These are phyloP conservation scores for Hymenopus coronatus DNA, from an alignment of 2,888 invertebrate genomes.

Conservation along the genomic window DNA sequence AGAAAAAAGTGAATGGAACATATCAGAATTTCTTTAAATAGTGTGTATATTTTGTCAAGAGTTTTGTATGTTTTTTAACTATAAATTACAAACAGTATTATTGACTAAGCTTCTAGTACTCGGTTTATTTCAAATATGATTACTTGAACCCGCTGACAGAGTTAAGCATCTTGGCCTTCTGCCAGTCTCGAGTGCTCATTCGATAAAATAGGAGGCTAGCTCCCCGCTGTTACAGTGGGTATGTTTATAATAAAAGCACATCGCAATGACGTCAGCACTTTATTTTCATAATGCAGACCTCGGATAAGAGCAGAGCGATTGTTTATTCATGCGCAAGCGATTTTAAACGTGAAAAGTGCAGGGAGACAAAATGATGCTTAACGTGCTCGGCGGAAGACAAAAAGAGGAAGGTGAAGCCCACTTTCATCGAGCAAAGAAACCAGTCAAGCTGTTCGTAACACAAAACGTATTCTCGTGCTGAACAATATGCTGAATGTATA, in stretches of 20 bases:
- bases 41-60: too few relatives aligned
- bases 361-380: background rate
- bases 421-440: background rate
- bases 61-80: too few relatives aligned
- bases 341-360: background rate
- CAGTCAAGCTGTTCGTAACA: background rate
- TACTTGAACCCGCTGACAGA: too few relatives aligned
- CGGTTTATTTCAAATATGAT: too few relatives aligned
- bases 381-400: background rate
- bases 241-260: background rate
- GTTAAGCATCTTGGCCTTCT: too few relatives aligned
- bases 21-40: too few relatives aligned
- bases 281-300: background rate
- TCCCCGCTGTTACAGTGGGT: background rate
- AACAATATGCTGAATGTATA: too few relatives aligned
- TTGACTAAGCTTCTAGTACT: too few relatives aligned
- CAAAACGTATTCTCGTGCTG: too few relatives aligned
- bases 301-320: background rate
- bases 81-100: too few relatives aligned
- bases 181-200: background rate
- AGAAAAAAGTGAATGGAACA: too few relatives aligned
- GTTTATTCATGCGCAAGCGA: background rate
- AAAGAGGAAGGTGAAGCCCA: background rate
- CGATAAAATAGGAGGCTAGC: background rate
- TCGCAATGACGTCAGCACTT: background rate